Conservation (phyloP, 2,113 vertebrate genomes). For the Dasyprocta punctata region DNA sequence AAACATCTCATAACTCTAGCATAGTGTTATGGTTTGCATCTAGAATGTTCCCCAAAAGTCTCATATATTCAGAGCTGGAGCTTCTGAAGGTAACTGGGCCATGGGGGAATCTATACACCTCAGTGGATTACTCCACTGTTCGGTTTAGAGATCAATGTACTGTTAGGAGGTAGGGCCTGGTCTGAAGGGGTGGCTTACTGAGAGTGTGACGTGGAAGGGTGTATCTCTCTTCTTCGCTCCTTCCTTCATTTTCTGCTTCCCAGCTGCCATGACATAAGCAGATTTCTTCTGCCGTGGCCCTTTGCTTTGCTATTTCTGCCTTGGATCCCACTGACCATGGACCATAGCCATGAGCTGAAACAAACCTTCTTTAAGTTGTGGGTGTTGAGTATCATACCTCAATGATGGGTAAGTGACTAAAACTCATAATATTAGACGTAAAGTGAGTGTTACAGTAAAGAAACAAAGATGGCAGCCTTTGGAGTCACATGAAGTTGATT, state of each 20-base stretch:
- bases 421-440: neutral
- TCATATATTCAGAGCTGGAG: neutral
- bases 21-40: neutral
- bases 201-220: neutral
- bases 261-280: neutral
- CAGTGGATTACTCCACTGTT: neutral
- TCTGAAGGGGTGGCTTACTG: neutral
- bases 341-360: neutral
- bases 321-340: neutral
- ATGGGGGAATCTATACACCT: neutral
- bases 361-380: neutral
- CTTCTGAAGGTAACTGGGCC: neutral
- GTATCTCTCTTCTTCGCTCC: neutral
- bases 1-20: neutral
- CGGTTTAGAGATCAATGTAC: neutral
- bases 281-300: neutral
- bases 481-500: neutral
- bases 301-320: neutral
- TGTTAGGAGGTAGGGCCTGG: neutral
- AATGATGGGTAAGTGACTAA: neutral
- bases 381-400: neutral
- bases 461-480: neutral
- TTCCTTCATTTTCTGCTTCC: neutral
- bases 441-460: neutral
- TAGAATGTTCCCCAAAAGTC: neutral